Conservation (phyloP, 2,113 vertebrate species). For the Channa maculata region DNA sequence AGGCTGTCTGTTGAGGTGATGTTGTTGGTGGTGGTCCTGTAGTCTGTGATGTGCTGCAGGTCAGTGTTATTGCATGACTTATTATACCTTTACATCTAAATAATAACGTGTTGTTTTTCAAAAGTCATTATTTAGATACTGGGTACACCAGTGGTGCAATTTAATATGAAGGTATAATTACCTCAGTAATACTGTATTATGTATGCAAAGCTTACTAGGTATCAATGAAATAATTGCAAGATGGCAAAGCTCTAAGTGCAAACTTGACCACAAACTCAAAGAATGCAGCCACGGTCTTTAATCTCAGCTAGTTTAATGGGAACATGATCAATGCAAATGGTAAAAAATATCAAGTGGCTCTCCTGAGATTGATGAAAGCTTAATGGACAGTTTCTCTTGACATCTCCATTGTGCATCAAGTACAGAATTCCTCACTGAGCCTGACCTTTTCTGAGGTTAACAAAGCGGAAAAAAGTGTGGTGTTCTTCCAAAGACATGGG, state of each 20-base stretch:
- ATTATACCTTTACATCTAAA: neutral
- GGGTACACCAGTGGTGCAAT: neutral
- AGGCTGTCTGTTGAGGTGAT: too few species aligned
- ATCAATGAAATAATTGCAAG: slow-evolving; percentile 14
- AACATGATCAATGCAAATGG: slow-evolving; percentile 5
- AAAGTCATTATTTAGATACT: neutral
- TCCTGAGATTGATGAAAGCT: slow-evolving; percentile 3
- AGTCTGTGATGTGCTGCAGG: too few species aligned
- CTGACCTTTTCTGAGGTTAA: slow-evolving; percentile 33
- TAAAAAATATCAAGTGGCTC: slow-evolving; percentile 21
- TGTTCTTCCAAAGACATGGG: neutral
- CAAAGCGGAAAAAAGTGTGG: neutral
- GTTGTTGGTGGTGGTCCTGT: too few species aligned
- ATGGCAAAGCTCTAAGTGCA: neutral
- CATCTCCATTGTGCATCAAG: neutral
- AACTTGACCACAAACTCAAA: neutral
- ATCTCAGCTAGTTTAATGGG: slow-evolving; percentile 1
- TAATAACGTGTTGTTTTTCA: neutral
- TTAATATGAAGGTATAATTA: slow-evolving; percentile 1
- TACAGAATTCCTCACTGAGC: neutral
- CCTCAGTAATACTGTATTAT: neutral
- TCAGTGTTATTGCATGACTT: neutral
- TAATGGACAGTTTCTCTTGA: slow-evolving; percentile 27
- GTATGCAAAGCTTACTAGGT: slow-evolving; percentile 19
- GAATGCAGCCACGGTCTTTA: neutral